Conservation (phyloP, 2,888 invertebrate genomes). For the Limnephilus marmoratus region DNA sequence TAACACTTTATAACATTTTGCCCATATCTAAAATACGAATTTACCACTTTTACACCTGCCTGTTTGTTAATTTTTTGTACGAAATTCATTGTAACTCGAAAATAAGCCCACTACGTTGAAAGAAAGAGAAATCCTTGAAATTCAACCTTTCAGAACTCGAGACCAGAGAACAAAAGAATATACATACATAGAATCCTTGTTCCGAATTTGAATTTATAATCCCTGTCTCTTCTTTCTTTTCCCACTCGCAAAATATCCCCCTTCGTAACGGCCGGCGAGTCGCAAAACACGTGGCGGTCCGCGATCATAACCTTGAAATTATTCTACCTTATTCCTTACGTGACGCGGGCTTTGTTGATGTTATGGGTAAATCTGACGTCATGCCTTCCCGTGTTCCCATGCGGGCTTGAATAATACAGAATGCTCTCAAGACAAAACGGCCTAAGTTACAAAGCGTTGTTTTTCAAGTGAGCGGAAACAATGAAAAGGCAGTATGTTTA, state of each 20-base stretch:
- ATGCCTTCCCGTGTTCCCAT: background rate
- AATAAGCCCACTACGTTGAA: background rate
- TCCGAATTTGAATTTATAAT: slow-evolving; percentile 41
- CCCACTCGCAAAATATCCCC: slow-evolving; percentile 15
- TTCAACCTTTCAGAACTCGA: background rate
- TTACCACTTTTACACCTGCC: background rate
- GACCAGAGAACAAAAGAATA: slow-evolving; percentile 9
- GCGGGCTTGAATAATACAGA: too few species aligned
- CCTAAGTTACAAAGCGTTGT: background rate
- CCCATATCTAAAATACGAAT: background rate
- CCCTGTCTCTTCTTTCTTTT: slow-evolving; percentile 13
- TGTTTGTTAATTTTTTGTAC: background rate
- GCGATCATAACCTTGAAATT: slow-evolving; percentile 21
- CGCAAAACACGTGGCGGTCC: background rate
- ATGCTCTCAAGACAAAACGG: background rate
- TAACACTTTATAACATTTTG: background rate
- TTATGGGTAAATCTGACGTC: background rate
- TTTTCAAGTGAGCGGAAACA: too few species aligned
- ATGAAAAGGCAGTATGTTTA: too few species aligned
- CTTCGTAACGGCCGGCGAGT: background rate
- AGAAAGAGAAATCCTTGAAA: slow-evolving; percentile 12
- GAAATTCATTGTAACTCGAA: background rate
- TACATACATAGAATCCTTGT: background rate
- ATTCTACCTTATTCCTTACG: background rate
- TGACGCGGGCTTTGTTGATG: background rate